A percentile compares a stretch with the other conserved stretches of the same genome.
These are phyloP conservation scores for Enoplosus armatus DNA, from an alignment of 2,797 vertebrate genomes.

Conservation along the genomic window DNA sequence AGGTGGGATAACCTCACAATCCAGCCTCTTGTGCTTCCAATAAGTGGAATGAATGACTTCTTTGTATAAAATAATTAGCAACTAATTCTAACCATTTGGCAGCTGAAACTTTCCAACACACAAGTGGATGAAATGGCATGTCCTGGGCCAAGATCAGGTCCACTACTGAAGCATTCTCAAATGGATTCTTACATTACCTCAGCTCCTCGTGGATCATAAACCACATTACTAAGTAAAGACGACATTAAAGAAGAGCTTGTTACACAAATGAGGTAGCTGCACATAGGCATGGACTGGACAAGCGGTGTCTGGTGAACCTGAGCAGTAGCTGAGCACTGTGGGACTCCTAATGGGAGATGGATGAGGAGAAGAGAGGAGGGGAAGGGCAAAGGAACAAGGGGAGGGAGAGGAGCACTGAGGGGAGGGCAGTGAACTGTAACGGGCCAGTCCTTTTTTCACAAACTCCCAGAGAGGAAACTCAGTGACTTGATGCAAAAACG, in stretches of 20 bases:
- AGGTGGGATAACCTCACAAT: slow-evolving; percentile 70
- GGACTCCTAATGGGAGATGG: slow-evolving; percentile 43
- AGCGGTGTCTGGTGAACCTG: slow-evolving; percentile 33
- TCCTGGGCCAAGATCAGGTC: not conserved
- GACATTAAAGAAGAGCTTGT: slow-evolving; percentile 17
- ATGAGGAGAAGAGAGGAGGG: slow-evolving; percentile 12
- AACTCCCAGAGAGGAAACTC: slow-evolving; percentile 17
- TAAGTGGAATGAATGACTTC: slow-evolving; percentile 56
- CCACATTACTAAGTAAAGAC: not conserved
- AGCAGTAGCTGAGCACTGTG: slow-evolving; percentile 20
- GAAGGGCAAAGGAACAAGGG: slow-evolving; percentile 25
- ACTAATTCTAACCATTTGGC: slow-evolving; percentile 43
- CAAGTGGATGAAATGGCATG: slow-evolving; percentile 1
- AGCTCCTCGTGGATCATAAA: not conserved
- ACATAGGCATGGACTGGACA: slow-evolving; percentile 12
- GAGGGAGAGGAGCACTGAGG: not conserved
- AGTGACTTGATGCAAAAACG: slow-evolving; percentile 20
- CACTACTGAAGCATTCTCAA: not conserved
- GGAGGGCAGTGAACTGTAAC: slow-evolving; percentile 44
- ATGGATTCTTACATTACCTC: not conserved
- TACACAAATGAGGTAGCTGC: slow-evolving; percentile 38
- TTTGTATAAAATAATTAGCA: slow-evolving; percentile 63
- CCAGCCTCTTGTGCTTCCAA: slow-evolving; percentile 33
- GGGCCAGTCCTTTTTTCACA: slow-evolving; percentile 42
- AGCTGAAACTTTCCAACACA: slow-evolving; percentile 32